Evolutionary conservation across 2,888 invertebrate genomes (phyloP).

Genomic region (Hanleya hanleyi): DNA sequence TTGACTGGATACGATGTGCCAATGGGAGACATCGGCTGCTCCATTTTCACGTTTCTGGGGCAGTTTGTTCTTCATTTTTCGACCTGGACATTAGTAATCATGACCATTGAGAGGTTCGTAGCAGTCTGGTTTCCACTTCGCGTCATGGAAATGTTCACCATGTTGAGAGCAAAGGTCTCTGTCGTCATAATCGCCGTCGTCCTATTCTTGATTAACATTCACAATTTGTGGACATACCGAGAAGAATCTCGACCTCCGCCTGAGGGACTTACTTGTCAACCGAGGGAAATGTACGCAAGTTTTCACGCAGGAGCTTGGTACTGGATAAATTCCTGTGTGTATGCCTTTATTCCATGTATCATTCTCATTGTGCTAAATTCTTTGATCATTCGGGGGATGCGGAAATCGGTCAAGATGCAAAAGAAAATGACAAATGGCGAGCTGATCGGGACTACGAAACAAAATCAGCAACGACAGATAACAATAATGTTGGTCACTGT

Average conservation of each 20-base stretch:
- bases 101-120: constrained; percentile 6
- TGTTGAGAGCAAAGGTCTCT: neutral
- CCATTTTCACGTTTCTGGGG: neutral
- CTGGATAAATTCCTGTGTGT: constrained; percentile 4
- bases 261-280: neutral
- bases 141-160: constrained; percentile 4
- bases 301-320: neutral
- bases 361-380: neutral
- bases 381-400: constrained; percentile 5
- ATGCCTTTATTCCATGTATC: constrained; percentile 8
- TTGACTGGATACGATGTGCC: neutral
- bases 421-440: neutral
- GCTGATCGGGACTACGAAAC: neutral
- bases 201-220: neutral
- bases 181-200: neutral
- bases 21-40: neutral
- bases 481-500: constrained; percentile 6
- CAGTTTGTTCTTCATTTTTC: neutral
- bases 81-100: neutral
- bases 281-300: neutral
- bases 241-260: neutral
- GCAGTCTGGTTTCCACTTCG: constrained; percentile 3
- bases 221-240: neutral
- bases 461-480: neutral
- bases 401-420: neutral